A percentile compares a stretch with the other conserved stretches of the same genome.
Conservation (phyloP, 2,797 vertebrate species). For the Calcarius lapponicus region DNA sequence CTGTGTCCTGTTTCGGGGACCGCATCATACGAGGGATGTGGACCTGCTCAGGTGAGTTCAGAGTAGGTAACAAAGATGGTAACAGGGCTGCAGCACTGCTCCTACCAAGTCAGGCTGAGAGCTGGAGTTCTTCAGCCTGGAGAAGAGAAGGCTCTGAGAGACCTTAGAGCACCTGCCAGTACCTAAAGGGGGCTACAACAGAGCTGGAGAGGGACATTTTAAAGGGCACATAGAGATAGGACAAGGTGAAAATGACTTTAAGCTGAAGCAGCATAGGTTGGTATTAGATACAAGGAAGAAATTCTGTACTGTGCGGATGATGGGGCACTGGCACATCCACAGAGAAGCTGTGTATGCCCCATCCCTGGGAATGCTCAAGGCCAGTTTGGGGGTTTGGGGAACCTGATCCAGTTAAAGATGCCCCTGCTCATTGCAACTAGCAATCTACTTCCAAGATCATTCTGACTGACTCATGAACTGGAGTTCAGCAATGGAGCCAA, state of each 20-base stretch:
- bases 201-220: background rate
- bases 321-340: background rate
- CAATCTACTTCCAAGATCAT: background rate
- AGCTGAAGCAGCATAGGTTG: background rate
- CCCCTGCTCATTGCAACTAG: background rate
- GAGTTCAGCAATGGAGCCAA: background rate
- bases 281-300: background rate
- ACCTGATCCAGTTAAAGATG: background rate
- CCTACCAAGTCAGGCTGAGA: background rate
- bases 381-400: background rate
- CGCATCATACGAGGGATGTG: background rate
- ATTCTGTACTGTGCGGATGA: background rate
- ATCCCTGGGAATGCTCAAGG: background rate
- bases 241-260: background rate
- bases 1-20: fast-evolving
- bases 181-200: background rate
- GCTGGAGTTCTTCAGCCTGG: background rate
- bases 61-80: background rate
- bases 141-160: background rate
- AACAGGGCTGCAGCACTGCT: background rate
- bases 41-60: background rate
- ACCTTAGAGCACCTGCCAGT: background rate
- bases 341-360: background rate
- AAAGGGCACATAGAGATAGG: fast-evolving
- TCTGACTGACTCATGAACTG: background rate